phyloP scores from a whole-genome alignment of 2,113 vertebrate species.

The Bufo gargarizans region DNA sequence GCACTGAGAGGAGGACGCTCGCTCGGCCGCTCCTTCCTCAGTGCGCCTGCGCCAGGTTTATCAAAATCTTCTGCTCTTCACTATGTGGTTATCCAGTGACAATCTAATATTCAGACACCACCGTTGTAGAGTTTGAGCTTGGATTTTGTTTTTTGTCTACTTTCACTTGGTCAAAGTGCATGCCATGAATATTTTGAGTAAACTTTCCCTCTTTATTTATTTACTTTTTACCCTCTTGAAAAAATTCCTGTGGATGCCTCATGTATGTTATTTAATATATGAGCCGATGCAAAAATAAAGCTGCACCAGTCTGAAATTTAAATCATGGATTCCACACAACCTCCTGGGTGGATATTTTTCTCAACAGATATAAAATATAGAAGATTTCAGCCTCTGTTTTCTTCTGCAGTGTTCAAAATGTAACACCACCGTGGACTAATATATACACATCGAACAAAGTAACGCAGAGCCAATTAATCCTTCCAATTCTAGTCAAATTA shows the following conservation, averaged over 20 bases:
- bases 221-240: neutral
- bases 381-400: slow-evolving; percentile 9
- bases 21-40: no score
- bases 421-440: neutral
- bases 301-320: neutral
- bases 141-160: neutral
- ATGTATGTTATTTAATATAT: no score
- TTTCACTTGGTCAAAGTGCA: no score
- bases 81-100: no score
- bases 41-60: no score
- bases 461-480: neutral
- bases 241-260: neutral
- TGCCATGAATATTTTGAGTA: neutral
- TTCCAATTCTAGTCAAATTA: slow-evolving; percentile 18
- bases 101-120: neutral
- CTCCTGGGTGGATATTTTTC: neutral
- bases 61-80: no score
- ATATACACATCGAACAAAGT: neutral
- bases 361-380: neutral
- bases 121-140: neutral
- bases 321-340: neutral
- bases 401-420: neutral
- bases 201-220: neutral
- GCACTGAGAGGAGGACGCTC: no score
- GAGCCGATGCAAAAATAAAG: neutral